Evolutionary conservation across 2,888 invertebrate species (phyloP).

Genomic region (Furcula furcula): DNA sequence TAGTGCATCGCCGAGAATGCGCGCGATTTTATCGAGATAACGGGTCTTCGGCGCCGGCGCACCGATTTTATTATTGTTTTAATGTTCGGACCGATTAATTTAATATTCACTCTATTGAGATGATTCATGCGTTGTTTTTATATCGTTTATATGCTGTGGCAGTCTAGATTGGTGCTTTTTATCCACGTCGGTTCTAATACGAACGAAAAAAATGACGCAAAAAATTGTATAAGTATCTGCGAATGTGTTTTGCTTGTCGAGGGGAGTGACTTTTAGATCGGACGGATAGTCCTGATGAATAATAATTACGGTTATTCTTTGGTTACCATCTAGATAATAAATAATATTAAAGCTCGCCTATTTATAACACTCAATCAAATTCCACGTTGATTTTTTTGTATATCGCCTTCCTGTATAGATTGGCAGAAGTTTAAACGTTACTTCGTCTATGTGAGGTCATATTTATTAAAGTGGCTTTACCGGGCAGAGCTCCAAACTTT

Average conservation of each 20-base stretch:
- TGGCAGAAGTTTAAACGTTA: too few relatives aligned
- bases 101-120: constrained; percentile 16
- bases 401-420: too few relatives aligned
- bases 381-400: too few relatives aligned
- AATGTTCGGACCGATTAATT: constrained; percentile 55
- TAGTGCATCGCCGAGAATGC: constrained; percentile 12
- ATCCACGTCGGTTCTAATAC: not conserved
- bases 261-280: too few relatives aligned
- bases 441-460: too few relatives aligned
- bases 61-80: constrained; percentile 50
- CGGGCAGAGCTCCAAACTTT: too few relatives aligned
- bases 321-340: too few relatives aligned
- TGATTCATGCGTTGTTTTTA: constrained; percentile 27
- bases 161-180: not conserved
- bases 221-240: not conserved
- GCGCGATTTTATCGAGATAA: constrained; percentile 33
- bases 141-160: not conserved
- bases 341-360: too few relatives aligned
- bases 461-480: too few relatives aligned
- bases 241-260: not conserved
- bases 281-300: too few relatives aligned
- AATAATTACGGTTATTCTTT: too few relatives aligned
- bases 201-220: not conserved
- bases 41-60: constrained; percentile 48
- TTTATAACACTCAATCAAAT: too few relatives aligned